These are phyloP conservation scores for Paramisgurnus dabryanus DNA, from an alignment of 2,113 vertebrate species.

Conservation along the genomic window DNA sequence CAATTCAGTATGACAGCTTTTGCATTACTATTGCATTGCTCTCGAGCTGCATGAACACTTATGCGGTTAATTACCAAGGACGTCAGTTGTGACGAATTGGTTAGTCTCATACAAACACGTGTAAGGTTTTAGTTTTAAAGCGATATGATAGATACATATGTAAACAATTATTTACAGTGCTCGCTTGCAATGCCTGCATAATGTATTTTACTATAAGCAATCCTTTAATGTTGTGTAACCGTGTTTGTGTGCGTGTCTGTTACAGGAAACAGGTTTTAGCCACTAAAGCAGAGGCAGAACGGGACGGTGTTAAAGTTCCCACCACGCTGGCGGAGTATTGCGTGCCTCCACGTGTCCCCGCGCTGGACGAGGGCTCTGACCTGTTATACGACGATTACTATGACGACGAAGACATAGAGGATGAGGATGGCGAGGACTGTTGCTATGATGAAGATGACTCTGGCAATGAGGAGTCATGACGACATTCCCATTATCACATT, in stretches of 20 bases:
- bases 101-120: too few species aligned
- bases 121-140: too few species aligned
- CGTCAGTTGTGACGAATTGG: too few species aligned
- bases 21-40: too few species aligned
- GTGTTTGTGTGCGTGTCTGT: not conserved
- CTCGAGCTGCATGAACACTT: too few species aligned
- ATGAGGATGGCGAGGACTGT: slow-evolving; percentile 81
- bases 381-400: slow-evolving; percentile 97
- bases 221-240: not conserved
- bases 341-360: slow-evolving; percentile 87
- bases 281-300: slow-evolving; percentile 90
- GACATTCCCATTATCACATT: not conserved
- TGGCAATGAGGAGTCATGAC: slow-evolving; percentile 94
- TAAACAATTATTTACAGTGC: too few species aligned
- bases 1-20: too few species aligned
- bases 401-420: slow-evolving; percentile 85
- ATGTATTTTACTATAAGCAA: not conserved
- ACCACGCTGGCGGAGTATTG: slow-evolving; percentile 96
- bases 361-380: slow-evolving; percentile 88
- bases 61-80: too few species aligned
- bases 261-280: slow-evolving; percentile 91
- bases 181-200: too few species aligned
- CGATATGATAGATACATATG: too few species aligned
- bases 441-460: slow-evolving; percentile 94
- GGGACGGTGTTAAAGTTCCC: slow-evolving; percentile 93